Conservation (phyloP, 2,113 vertebrate species). For the Excalfactoria chinensis region DNA sequence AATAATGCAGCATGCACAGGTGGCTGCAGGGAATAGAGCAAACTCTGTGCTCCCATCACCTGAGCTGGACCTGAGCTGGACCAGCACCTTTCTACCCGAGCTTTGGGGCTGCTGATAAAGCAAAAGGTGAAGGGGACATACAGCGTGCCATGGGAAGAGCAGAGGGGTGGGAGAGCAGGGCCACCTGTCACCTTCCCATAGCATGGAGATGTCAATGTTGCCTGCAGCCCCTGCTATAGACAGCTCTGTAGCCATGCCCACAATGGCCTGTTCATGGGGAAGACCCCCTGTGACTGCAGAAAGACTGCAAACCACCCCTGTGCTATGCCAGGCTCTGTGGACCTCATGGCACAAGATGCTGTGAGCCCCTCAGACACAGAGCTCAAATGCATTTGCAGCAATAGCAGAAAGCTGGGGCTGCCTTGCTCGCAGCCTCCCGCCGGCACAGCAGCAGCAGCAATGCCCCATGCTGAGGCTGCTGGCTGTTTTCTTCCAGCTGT, state of each 20-base stretch:
- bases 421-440: neutral
- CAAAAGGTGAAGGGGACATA: neutral
- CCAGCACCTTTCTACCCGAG: neutral
- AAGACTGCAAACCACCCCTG: fast-evolving
- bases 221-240: neutral
- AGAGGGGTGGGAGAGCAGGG: neutral
- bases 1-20: fast-evolving
- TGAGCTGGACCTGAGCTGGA: fast-evolving
- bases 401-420: neutral
- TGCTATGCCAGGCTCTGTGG: neutral
- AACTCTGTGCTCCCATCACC: fast-evolving
- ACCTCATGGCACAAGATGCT: neutral
- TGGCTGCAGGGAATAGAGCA: neutral
- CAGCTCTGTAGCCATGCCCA: fast-evolving
- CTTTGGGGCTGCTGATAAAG: fast-evolving
- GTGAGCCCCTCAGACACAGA: neutral
- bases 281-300: neutral
- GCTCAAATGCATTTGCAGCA: neutral
- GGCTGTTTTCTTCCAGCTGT: neutral
- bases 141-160: neutral
- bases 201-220: neutral
- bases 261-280: neutral
- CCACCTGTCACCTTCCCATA: fast-evolving
- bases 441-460: fast-evolving
- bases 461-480: neutral